Evolutionary conservation across 2,888 invertebrate genomes (phyloP), one percentile per base, ranked within the genome.

Genomic region (Agonopterix subpropinquella): DNA sequence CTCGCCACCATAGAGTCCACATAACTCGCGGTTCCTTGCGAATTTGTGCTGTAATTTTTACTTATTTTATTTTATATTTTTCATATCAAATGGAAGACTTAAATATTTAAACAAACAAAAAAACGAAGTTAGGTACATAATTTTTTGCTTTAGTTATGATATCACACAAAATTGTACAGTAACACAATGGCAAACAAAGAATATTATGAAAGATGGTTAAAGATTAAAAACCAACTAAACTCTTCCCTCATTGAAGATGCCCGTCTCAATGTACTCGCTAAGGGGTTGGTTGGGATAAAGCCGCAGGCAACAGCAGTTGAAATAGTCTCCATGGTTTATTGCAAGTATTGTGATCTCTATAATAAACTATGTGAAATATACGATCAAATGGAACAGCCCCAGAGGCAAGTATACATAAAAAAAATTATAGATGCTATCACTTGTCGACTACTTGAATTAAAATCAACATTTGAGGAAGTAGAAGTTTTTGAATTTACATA

Each of bases 401-500:
- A 93, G 74, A 89, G 92, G 62, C 77, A 91, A 44, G 74, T 86
- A 0, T 80, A 86, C 28, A 88, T 92, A 0, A 89, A 88, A 58
- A 81, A 84, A 57, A 67, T 92, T 13, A 87, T 93, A 44, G 92
- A 92, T 53, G 87, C 90, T 0, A 71, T 91, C 0, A 89, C 91
- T 7, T 89, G 89, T 43, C 76, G 92, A 8, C 77, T 92, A 58
- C 73, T 91, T 2, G 92, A 93, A 64, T 68, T 92, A 15, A 92
- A 91, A 64, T 65, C 73, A 36, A 87, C 89, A 43, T 65, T 93
- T 11, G 89, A 90, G 59, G 83, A 89, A 53, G 77, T 91, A 8
- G 90, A 92, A 67, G 77, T 82, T 5, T 89, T 90, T 7, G 91
- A 92, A 65, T 92, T 85, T 62, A 94, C 93, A 47, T 95, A 93